Conservation (phyloP, 2,888 invertebrate species). For the Caenorhabditis auriculariae region DNA sequence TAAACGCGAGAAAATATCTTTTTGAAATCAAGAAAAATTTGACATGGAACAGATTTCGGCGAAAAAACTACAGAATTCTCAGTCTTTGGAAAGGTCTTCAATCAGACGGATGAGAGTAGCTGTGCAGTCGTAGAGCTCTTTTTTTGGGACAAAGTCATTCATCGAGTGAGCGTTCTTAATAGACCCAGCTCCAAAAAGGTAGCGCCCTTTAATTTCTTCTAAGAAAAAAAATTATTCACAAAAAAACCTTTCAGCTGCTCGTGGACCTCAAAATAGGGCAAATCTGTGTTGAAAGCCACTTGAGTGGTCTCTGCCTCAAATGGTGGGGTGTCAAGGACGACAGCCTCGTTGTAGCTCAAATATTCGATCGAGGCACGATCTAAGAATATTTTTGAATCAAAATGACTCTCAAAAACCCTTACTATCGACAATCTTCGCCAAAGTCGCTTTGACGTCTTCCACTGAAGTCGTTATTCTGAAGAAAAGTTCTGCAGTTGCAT, state of each 20-base stretch:
- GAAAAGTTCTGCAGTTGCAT: slow-evolving; percentile 47
- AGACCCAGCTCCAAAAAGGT: slow-evolving; percentile 54
- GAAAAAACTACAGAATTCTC: too few species aligned
- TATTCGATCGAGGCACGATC: slow-evolving; percentile 24
- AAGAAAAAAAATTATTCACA: too few species aligned
- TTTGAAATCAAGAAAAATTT: too few species aligned
- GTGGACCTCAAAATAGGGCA: slow-evolving; percentile 45
- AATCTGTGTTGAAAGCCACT: slow-evolving; percentile 57
- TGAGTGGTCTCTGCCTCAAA: slow-evolving; percentile 21
- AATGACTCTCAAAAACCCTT: not conserved
- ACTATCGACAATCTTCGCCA: slow-evolving; percentile 29
- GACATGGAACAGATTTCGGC: too few species aligned
- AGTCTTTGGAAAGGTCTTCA: slow-evolving; percentile 6
- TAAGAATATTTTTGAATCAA: not conserved
- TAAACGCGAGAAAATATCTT: too few species aligned
- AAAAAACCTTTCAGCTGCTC: slow-evolving; percentile 44
- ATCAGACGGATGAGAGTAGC: slow-evolving; percentile 23
- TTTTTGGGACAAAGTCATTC: slow-evolving; percentile 50
- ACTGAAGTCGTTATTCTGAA: slow-evolving; percentile 44
- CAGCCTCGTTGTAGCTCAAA: slow-evolving; percentile 37
- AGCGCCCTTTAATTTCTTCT: slow-evolving; percentile 41
- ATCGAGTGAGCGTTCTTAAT: slow-evolving; percentile 59
- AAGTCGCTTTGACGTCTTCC: slow-evolving; percentile 15
- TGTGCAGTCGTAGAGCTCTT: slow-evolving; percentile 29
- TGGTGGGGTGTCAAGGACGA: slow-evolving; percentile 34